Conservation (phyloP, 2,888 invertebrate species). For the Melangyna quadrimaculata region DNA sequence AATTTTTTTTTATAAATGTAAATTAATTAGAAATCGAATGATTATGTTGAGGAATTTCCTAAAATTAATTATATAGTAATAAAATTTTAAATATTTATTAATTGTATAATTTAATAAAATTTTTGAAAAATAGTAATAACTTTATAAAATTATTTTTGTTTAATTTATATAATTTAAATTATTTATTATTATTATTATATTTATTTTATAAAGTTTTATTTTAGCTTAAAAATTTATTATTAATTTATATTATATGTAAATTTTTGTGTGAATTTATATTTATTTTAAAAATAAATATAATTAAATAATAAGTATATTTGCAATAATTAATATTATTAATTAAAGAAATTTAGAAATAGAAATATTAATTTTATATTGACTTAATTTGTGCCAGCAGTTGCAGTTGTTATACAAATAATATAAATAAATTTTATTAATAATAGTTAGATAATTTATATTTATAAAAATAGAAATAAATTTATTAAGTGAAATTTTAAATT, state of each 20-base stretch:
- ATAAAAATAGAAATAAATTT: conserved; percentile 79
- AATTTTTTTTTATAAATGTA: no score
- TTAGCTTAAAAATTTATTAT: conserved; percentile 81
- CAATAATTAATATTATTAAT: conserved; percentile 83
- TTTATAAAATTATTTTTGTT: neutral
- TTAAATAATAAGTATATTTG: conserved; percentile 74
- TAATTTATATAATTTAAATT: neutral
- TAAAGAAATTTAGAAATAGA: conserved; percentile 85
- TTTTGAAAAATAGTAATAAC: neutral
- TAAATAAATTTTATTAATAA: conserved; percentile 82
- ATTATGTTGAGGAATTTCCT: no score
- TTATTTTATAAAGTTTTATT: conserved; percentile 82
- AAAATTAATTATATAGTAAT: no score
- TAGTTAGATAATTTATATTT: conserved; percentile 76
- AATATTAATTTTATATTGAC: conserved; percentile 83
- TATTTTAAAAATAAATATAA: conserved; percentile 81
- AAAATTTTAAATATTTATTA: no score
- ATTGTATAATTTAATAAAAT: neutral
- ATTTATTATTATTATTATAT: conserved; percentile 20
- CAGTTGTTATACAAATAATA: conserved; percentile 86
- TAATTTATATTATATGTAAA: conserved; percentile 83
- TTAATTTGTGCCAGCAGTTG: conserved; percentile 87
- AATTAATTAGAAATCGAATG: no score
- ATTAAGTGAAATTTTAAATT: conserved; percentile 84
- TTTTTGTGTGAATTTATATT: conserved; percentile 81